phyloP scores from a whole-genome alignment of 2,888 invertebrate genomes.

The Norana najaformis region DNA sequence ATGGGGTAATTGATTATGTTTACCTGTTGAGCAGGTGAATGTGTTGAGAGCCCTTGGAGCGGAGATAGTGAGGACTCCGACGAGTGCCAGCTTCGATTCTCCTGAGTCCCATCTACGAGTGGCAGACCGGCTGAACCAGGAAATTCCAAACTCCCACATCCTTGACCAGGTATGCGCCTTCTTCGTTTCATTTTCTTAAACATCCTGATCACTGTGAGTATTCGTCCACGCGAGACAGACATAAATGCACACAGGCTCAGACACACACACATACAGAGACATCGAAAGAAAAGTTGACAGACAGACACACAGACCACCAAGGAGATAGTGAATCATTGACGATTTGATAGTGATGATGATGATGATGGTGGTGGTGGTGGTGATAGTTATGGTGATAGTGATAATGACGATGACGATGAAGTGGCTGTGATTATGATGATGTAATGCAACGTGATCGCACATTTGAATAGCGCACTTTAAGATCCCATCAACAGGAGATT shows the following conservation, averaged over 20 bases:
- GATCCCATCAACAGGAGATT: too few species aligned
- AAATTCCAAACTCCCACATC: slow-evolving; percentile 88
- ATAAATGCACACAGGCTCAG: background rate
- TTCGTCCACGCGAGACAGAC: background rate
- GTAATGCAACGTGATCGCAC: too few species aligned
- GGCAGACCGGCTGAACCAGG: slow-evolving; percentile 77
- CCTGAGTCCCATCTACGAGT: slow-evolving; percentile 89
- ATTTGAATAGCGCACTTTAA: too few species aligned
- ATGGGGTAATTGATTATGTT: background rate
- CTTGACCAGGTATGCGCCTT: slow-evolving; percentile 79
- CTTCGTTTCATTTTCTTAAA: too few species aligned
- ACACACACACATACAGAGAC: background rate
- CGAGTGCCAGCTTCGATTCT: slow-evolving; percentile 83
- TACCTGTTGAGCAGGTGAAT: slow-evolving; percentile 65
- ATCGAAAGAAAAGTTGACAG: background rate
- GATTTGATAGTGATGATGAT: too few species aligned
- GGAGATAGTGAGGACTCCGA: slow-evolving; percentile 91
- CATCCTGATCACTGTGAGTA: background rate
- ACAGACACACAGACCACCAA: too few species aligned
- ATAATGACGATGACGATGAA: too few species aligned
- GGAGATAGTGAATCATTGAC: too few species aligned
- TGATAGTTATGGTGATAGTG: too few species aligned
- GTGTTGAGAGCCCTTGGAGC: slow-evolving; percentile 87
- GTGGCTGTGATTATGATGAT: too few species aligned
- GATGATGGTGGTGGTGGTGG: too few species aligned